Base-by-base conservation (phyloP, 2,888 invertebrate genomes). In the Didymodactylos carnosus region DNA sequence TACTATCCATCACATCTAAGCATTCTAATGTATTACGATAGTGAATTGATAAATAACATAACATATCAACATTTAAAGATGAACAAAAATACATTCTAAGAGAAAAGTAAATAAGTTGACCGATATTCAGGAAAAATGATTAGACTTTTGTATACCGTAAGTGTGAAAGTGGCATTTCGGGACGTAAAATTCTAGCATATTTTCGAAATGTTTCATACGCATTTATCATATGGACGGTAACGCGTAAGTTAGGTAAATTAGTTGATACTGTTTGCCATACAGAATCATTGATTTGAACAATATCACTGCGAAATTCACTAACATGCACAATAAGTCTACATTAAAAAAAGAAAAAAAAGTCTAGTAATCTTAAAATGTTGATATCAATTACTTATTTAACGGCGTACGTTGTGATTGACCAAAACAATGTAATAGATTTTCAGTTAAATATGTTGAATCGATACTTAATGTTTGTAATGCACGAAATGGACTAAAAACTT, bases 1-100 rank as follows among this genome's bases (percentile, higher is more conserved):
- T 51, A 23, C 62, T 53, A 71, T 74, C 74, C 39, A 74, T 71
- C 13, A 74, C 46, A 53, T 71, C 71, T 19, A 74, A 27, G 27
- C 74, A 71, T 69, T 74, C 49, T n/a, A 74, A 43, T 74, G 74
- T 71, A 39, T 62, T 46, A 29, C 39, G 71, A 72, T 74, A 74
- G 41, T 71, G 71, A 39, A 71, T 62, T 39, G 71, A 71, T 19
- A 74, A 35, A 43, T 62, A 72, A 71, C 71, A 71, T 40, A 74
- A 51, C 5, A 74, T 35, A 27, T 74, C 69, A 27, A 71, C 62
- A 74, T 71, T 74, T 3, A 74, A 23, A 19, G 74, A 74, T 39
- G 71, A 71, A 69, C 74, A 74, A 74, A 74, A 74, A 69, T 74
- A 74, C 71, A 74, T 72, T 69, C 74, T 74, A 43, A 72, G 43